Evolutionary conservation across 2,113 vertebrate genomes (phyloP), one percentile per base, ranked within the genome.

Genomic region (Bubo scandiacus): DNA sequence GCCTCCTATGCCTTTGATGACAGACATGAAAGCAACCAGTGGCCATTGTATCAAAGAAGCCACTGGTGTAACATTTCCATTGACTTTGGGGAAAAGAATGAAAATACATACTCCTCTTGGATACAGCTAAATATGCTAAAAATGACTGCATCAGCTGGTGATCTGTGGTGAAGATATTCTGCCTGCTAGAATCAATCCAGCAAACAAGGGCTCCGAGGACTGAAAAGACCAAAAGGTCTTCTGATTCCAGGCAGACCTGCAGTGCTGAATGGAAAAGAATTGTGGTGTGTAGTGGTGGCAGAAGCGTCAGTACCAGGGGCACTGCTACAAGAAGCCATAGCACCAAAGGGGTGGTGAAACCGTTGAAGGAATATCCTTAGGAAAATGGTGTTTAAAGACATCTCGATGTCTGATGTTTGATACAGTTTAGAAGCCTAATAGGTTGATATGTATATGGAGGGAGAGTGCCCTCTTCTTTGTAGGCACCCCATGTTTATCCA

Each of bases 281-380:
- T 10, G 3, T 22, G 3, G 27, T 2, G 2, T 3, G 10, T 9
- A 7, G 47, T 2, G 5, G 20, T n/a, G 36, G 47, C 13, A 32
- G 49, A 43, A 49, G 30, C 12, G 10, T 25, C 22, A 10, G 26
- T n/a, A 51, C 59, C 42, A 12, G 14, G 29, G n/a, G 49, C 55
- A 32, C 3, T 12, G 57, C 43, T 52, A 7, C n/a, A 11, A 51
- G 73, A 38, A 63, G 36, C 26, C 6, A 1, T 9, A n/a, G 58
- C 57, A 40, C 30, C 11, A 9, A 47, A 47, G 45, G 45, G 45
- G 9, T 47, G 45, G 45, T 47, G 22, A 59, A 72, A 27, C 27
- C 3, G 0, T 10, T 57, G 57, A 27, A 49, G 20, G 30, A 49
- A 12, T 12, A 38, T 15, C 27, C 27, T 19, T 13, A 12, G 42